Evolutionary conservation across 2,113 vertebrate genomes (phyloP), one percentile per base, ranked within the genome.

Genomic region (Lates calcarifer): DNA sequence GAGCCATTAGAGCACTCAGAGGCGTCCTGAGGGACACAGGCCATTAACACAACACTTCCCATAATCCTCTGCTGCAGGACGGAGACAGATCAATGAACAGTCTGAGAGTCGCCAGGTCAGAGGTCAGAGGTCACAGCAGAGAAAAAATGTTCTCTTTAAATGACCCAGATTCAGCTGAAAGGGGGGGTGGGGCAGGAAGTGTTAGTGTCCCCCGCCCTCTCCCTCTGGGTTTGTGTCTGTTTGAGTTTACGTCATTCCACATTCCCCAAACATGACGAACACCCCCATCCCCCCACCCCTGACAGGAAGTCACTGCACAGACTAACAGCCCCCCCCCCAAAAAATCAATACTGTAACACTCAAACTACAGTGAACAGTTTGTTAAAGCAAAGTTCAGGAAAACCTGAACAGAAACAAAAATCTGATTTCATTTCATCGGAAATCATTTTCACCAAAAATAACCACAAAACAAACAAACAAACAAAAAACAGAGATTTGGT

Each of bases 1-100:
- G 28, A 75, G 47, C 73, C 86, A 85, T 85, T 73, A 83, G 17
- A 65, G 85, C 74, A 81, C 77, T 87, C 76, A 81, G 71, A 76
- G 45, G 28, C 5, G 31, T 84, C 90, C 77, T 0, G 2, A 2
- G 75, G 80, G 84, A 82, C 5, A 1, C 17, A 0, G 8, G 12
- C 55, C 43, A 1, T 12, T 87, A 89, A 82, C 73, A 79, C 13
- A 0, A 0, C 3, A 65, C 58, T 84, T 90, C 80, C 87, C 75
- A 77, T 72, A 80, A 89, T 81, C 63, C 80, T 67, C 43, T 33
- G 62, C 72, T 49, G 56, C 4, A 57, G 26, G 18, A 37, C 49
- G 80, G 65, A 82, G 69, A 68, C 57, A 49, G 35, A 61, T 24
- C 41, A 29, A 1, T 20, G 47, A 72, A 24, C 35, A 28, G 53